Percentiles rank a stretch among this genome's conserved stretches.
phyloP scores from a whole-genome alignment of 2,797 vertebrate genomes.

The Alcedo quadribrachys region DNA sequence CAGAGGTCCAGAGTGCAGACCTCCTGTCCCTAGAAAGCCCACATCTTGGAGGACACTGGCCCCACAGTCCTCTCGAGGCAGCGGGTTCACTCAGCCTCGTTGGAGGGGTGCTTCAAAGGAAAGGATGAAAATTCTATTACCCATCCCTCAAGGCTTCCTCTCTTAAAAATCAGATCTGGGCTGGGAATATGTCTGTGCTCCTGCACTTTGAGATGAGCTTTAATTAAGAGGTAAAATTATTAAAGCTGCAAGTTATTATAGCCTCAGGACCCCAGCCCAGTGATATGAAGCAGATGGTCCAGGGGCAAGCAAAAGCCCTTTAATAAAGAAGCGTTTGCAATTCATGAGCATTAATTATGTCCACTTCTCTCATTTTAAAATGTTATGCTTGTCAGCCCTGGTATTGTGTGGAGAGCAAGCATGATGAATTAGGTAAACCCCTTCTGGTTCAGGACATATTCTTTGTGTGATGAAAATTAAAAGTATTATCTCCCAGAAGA shows the following conservation, averaged over 20 bases:
- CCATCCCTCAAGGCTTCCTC: constrained; percentile 18
- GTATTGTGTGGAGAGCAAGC: constrained; percentile 79
- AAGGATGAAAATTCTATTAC: constrained; percentile 38
- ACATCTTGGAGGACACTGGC: fast-evolving
- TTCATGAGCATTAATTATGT: constrained; percentile 95
- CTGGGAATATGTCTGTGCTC: constrained; percentile 31
- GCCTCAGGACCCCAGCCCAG: constrained; percentile 75
- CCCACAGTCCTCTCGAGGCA: fast-evolving
- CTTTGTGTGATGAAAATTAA: constrained; percentile 87
- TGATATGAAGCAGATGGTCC: constrained; percentile 94
- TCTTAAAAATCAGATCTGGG: constrained; percentile 37
- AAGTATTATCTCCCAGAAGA: constrained; percentile 85
- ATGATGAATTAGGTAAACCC: constrained; percentile 92
- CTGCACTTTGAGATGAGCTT: constrained; percentile 70
- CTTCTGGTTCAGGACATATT: constrained; percentile 86
- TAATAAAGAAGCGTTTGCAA: constrained; percentile 91
- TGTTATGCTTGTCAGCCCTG: constrained; percentile 89
- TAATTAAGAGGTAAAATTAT: constrained; percentile 89
- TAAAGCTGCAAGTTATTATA: constrained; percentile 88
- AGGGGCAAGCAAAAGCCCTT: constrained; percentile 71
- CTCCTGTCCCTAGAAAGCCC: background rate
- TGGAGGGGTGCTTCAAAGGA: background rate
- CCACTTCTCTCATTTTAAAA: constrained; percentile 83
- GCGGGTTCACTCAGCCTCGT: background rate
- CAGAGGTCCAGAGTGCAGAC: background rate